Evolutionary conservation across 1,140 invertebrate genomes (phyloP), one percentile per base, ranked within the genome.

Genomic region (Zaprionus ornatus): DNA sequence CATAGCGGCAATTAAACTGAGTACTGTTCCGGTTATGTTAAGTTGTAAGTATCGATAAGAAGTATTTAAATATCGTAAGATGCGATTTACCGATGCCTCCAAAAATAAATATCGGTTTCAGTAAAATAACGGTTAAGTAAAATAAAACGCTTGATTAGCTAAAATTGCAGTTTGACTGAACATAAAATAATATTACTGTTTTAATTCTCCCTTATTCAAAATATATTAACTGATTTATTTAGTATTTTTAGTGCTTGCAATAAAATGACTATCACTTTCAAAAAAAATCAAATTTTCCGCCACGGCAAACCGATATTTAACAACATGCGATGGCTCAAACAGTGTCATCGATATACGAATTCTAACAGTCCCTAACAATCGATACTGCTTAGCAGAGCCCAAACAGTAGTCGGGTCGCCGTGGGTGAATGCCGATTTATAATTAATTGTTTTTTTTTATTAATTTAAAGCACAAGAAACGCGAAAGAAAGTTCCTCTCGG

Each of bases 361-460:
- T 5, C 4, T 50, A 12, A 21, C 45, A 50, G 19, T 50, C 1
- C 4, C n/a, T 42, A 2, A 21, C 13, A 23, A 50, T 50, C 45
- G 45, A 23, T 50, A 50, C 9, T 23, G 4, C 45, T 50, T 50
- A 23, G 19, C 19, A 10, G 9, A 23, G 19, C 45, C 23, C 45
- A 6, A 50, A 23, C 45, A 50, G 45, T 50, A 50, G 17, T 50
- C 45, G 45, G 45, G 17, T 50, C 45, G 12, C 19, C 10, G 45
- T 50, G 19, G 17, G 45, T 50, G 45, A 50, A 50, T 50, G 45
- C 45, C 45, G 45, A 50, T 50, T 50, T 50, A 50, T 50, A 50
- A 50, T 50, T 50, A 50, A 50, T 48, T 48, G n/a, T 50, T 50
- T 50, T 50, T 48, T 50, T 21, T 48, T 19, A 50, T 50, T 50